Evolutionary conservation across 2,888 invertebrate species (phyloP).

Genomic region (Portevinia maculata): DNA sequence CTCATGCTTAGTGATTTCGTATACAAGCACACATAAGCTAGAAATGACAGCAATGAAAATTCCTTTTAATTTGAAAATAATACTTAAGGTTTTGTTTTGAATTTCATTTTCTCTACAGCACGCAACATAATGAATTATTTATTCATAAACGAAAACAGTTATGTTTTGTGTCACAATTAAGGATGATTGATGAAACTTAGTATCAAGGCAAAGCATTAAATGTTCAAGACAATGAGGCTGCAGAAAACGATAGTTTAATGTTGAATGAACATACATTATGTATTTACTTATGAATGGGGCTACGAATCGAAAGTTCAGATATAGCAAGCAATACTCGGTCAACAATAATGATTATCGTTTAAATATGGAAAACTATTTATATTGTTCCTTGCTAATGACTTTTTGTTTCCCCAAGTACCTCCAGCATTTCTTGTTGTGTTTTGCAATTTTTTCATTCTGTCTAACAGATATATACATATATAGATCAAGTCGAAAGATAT

Average conservation of each 20-base stretch:
- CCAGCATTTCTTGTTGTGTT: not conserved
- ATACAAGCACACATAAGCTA: not conserved
- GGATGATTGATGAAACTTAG: conserved; percentile 40
- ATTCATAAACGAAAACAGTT: conserved; percentile 42
- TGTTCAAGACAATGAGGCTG: conserved; percentile 4
- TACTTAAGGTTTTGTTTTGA: not conserved
- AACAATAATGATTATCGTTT: not conserved
- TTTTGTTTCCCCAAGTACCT: conserved; percentile 1
- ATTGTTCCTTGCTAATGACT: conserved; percentile 45
- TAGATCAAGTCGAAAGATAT: conserved; percentile 17
- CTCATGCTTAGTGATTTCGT: conserved; percentile 2
- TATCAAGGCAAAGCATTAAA: not conserved
- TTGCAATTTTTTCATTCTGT: not conserved
- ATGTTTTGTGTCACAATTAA: conserved; percentile 44
- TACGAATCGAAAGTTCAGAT: conserved; percentile 23
- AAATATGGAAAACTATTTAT: conserved; percentile 36
- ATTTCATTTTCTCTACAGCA: not conserved
- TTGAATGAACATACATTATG: too few relatives aligned
- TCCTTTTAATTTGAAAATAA: conserved; percentile 22
- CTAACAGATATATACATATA: not conserved
- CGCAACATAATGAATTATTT: too few relatives aligned
- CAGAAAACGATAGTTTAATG: conserved; percentile 12
- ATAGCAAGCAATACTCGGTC: conserved; percentile 36
- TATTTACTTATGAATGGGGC: conserved; percentile 17
- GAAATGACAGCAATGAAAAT: conserved; percentile 2